Conservation (phyloP, 2,797 vertebrate species). For the Arctocebus calabarensis region DNA sequence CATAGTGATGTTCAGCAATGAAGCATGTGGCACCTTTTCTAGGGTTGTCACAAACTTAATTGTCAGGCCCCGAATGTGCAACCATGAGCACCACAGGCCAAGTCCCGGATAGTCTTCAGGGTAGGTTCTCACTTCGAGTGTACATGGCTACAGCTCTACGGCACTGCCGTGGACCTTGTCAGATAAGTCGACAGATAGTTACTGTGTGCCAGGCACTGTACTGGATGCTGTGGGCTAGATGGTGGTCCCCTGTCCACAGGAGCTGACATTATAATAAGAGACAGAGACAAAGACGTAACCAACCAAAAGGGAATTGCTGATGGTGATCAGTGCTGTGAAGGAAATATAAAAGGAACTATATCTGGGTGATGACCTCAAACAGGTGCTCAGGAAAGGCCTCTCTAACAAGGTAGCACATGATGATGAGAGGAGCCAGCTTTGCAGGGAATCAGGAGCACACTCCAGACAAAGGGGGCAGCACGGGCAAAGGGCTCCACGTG, state of each 20-base stretch:
- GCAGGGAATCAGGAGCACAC: not conserved
- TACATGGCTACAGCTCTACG: not conserved
- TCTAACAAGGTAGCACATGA: not conserved
- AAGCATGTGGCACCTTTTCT: too few species aligned
- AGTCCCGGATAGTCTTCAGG: not conserved
- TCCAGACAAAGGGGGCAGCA: not conserved
- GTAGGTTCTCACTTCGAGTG: not conserved
- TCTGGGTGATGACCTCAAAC: not conserved
- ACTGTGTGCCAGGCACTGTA: not conserved
- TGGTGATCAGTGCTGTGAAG: not conserved
- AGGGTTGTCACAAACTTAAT: too few species aligned
- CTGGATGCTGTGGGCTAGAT: not conserved
- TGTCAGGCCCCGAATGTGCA: too few species aligned
- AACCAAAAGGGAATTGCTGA: not conserved
- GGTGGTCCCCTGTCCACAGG: not conserved
- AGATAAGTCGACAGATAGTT: conserved; percentile 33
- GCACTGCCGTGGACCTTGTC: not conserved
- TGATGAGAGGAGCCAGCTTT: not conserved
- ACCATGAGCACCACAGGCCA: not conserved
- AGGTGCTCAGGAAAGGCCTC: not conserved
- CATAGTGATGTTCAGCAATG: too few species aligned
- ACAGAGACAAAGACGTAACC: not conserved
- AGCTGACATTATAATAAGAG: conserved; percentile 3
- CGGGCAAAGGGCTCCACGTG: not conserved
- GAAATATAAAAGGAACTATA: not conserved